Evolutionary conservation across 2,888 invertebrate genomes (phyloP), one percentile per base, ranked within the genome.

Genomic region (Spatulosminthurus flaviceps): DNA sequence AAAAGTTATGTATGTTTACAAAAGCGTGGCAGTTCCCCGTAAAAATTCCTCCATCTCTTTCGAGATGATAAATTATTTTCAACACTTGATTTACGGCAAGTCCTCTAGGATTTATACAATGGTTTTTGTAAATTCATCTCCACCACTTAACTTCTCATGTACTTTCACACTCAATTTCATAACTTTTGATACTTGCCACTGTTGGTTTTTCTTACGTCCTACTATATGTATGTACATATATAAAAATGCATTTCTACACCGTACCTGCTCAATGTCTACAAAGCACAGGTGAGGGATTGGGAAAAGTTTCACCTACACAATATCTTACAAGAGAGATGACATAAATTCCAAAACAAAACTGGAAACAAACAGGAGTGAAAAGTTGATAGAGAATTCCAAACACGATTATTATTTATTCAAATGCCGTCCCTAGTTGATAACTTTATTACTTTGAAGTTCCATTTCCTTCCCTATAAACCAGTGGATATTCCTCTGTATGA

Each of bases 51-150:
- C 13, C 16, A 2, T 51, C 16, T 51, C 51, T 29, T 22, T 70
- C 41, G 70, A 21, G 70, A 70, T 70, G 70, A 70, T 70, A 41
- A 70, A 70, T 70, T 70, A 70, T 70, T 70, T 70, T 70, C 70
- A 70, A 41, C 41, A 41, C n/a, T 41, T 70, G 70, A 70, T 73
- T 73, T 72, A 51, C 72, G 24, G 43, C 73, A 61, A 73, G 51
- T 60, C 28, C 9, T 28, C 2, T 21, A 51, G 24, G 41, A 51
- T 43, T 51, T 51, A 64, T 64, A 72, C 43, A 43, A 72, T 72
- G 72, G 51, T 72, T 51, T n/a, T 28, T 51, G 28, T 51, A 64
- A 60, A 73, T 73, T 61, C 60, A 73, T 29, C 73, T 73, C 64
- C 60, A 51, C 43, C 41, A 51, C 72, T 73, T 73, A 51, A 28